Base-by-base conservation (phyloP, 2,113 vertebrate genomes). In the Nansenia antarctica region DNA sequence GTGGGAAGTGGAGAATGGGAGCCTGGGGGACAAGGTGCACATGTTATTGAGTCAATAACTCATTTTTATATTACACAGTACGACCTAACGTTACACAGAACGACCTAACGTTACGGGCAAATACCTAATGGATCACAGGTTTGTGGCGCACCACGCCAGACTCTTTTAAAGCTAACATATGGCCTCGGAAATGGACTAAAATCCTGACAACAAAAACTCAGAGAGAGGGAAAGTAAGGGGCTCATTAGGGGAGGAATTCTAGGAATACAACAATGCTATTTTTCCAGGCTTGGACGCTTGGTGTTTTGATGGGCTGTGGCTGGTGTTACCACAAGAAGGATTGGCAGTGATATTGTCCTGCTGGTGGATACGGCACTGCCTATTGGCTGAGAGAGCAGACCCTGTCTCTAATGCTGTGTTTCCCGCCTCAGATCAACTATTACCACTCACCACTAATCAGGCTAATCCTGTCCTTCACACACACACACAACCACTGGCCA, bases 11-110 rank as follows among this genome's bases (percentile, higher is more conserved):
- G 72, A 83, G 81, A 78, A 72, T 80, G 72, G 64, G 65, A 65
- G 75, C 70, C 66, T 1, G 57, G 74, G 72, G 62, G 80, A 79
- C 67, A 72, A 80, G 80, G 72, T 77, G 73, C 32, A 76, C 85
- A 87, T 84, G 81, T 83, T 82, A 85, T 76, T 61, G 83, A 85
- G 83, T 77, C 82, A 87, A 90, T 87, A 83, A 82, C 70, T 79
- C 69, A 73, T 82, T 83, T 82, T 69, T 84, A 79, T 79, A 85
- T 87, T 77, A 86, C 80, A 70, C 84, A 86, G 78, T 79, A 70
- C 12, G 49, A 75, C 59, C 57, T 67, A 49, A n/a, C n/a, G n/a
- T 87, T 77, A 86, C 80, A 70, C 84, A 86, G 78, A 78, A 70
- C 12, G 49, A 75, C 59, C 57, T 67, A 49, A n/a, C n/a, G n/a